Evolutionary conservation across 2,797 vertebrate species (phyloP), one percentile per base, ranked within the genome.

Genomic region (Gila robusta): DNA sequence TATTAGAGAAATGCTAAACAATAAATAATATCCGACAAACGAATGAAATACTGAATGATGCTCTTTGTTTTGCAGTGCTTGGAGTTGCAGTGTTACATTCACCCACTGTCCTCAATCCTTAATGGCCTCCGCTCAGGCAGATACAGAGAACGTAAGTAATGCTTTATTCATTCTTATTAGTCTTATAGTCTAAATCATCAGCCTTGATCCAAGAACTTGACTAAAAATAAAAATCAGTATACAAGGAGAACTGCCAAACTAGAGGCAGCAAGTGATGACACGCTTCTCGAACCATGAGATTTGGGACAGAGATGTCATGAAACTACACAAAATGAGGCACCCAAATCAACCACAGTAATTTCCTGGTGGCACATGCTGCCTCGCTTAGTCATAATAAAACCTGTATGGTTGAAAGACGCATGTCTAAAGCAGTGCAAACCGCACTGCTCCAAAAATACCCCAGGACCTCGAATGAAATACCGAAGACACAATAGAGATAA

Each of bases 41-140:
- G 64, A 80, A 83, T 37, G 19, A 10, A 59, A 84, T 64, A n/a
- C 66, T 89, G 76, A 89, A 81, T 82, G 70, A 70, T 17, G 72
- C 21, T 81, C 62, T 89, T 85, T 90, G 86, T 52, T 91, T 93
- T 69, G 89, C 89, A 96, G 96, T 95, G 95, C 89, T 87, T 92
- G 89, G 94, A 96, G 92, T 91, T 96, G 78, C 95, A 96, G 86
- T 95, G 95, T 93, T 96, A 96, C 92, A 95, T 96, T 91, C 94
- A 95, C 82, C 95, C 95, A 0, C 93, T 96, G 88, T 96, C 95
- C 37, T 92, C 94, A 59, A 96, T 96, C 92, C 89, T 96, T 92
- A 95, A 94, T 82, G 95, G 96, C 81, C 95, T 96, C 87, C 95
- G 94, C 79, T 94, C 95, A 8, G 96, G 95, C 82, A 94, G 96